phyloP scores from a whole-genome alignment of 2,797 vertebrate genomes.

The Alca torda region DNA sequence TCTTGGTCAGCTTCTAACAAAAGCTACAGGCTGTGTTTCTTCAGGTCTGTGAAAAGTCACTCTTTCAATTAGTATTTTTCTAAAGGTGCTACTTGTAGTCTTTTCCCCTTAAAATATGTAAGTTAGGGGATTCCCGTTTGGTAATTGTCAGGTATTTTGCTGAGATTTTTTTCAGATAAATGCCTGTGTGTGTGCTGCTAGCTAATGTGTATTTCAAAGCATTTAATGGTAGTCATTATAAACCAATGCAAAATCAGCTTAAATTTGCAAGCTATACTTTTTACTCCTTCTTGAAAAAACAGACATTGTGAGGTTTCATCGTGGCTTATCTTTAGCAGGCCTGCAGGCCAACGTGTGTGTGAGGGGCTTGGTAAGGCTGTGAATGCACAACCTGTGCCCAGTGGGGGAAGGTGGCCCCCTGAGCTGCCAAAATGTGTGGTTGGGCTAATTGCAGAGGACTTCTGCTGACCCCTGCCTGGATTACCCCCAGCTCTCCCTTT shows the following conservation, averaged over 20 bases:
- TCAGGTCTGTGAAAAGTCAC: neutral
- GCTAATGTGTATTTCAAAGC: neutral
- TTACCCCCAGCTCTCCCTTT: neutral
- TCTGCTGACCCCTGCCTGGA: neutral
- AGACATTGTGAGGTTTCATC: fast-evolving
- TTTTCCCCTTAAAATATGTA: neutral
- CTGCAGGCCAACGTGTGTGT: fast-evolving
- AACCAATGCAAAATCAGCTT: neutral
- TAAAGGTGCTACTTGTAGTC: neutral
- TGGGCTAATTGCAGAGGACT: neutral
- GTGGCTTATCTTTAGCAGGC: neutral
- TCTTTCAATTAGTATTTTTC: neutral
- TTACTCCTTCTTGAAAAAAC: neutral
- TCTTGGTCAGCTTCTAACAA: neutral
- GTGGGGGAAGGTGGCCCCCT: neutral
- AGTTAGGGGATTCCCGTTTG: neutral
- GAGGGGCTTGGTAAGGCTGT: neutral
- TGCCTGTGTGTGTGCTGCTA: neutral
- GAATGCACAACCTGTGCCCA: neutral
- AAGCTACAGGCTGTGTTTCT: neutral
- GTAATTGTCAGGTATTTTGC: neutral
- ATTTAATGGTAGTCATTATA: neutral
- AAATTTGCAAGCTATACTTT: neutral
- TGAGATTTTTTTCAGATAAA: neutral
- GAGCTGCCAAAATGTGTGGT: neutral